Percentiles rank a stretch among this genome's conserved stretches.
phyloP scores from a whole-genome alignment of 2,113 vertebrate genomes.

The Cacatua alba region DNA sequence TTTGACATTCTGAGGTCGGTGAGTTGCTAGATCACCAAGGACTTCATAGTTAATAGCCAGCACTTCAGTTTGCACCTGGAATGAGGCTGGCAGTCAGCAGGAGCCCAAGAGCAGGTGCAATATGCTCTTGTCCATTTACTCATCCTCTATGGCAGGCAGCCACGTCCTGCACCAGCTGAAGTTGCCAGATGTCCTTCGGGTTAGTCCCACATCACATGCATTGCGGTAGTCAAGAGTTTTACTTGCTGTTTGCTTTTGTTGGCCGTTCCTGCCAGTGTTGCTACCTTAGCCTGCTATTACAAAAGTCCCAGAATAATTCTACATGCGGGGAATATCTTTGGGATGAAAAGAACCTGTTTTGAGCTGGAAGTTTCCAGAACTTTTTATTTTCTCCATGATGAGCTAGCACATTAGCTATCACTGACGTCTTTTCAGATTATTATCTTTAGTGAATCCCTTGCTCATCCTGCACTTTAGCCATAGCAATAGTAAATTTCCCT shows the following conservation, averaged over 20 bases:
- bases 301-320: not conserved
- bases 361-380: not conserved
- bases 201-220: not conserved
- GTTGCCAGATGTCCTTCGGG: slow-evolving; percentile 45
- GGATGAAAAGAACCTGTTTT: not conserved
- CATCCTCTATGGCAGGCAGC: slow-evolving; percentile 50
- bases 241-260: not conserved
- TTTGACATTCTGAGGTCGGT: not conserved
- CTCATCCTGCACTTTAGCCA: not conserved
- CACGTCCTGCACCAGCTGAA: slow-evolving; percentile 47
- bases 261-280: not conserved
- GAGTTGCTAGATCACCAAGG: not conserved
- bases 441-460: not conserved
- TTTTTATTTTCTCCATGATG: not conserved
- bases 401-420: not conserved
- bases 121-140: slow-evolving; percentile 45
- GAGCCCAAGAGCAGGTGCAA: slow-evolving; percentile 46
- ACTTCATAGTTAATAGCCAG: not conserved
- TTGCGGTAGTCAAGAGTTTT: slow-evolving; percentile 10
- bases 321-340: not conserved
- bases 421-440: not conserved
- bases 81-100: not conserved
- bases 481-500: not conserved
- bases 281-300: not conserved
- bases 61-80: slow-evolving; percentile 29